Evolutionary conservation across 2,113 vertebrate species (phyloP).

Genomic region (Pithys albifrons): DNA sequence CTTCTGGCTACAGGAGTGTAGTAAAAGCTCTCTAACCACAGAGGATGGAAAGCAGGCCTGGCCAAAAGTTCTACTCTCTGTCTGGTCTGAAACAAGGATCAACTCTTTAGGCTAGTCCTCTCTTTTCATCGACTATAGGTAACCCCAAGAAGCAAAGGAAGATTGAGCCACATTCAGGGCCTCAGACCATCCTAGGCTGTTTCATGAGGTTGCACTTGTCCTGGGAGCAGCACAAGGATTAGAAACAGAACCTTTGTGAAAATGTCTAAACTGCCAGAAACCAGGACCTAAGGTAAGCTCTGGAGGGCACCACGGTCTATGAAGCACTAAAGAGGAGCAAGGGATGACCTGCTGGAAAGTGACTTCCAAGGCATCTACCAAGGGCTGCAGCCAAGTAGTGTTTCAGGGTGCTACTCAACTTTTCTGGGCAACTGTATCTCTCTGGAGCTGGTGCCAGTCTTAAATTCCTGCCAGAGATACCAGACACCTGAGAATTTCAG

Average conservation of each 20-base stretch:
- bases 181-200: not conserved
- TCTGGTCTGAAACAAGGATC: rapidly evolving
- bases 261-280: not conserved
- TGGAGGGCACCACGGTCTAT: not conserved
- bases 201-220: not conserved
- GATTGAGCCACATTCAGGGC: not conserved
- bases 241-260: not conserved
- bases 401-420: not conserved
- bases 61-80: not conserved
- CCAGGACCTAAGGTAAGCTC: not conserved
- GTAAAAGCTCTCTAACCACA: not conserved
- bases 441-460: not conserved
- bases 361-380: constrained; percentile 38
- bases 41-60: not conserved
- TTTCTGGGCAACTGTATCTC: not conserved
- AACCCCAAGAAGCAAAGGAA: not conserved
- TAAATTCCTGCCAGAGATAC: not conserved
- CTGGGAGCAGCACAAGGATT: not conserved
- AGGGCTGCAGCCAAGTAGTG: not conserved
- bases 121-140: not conserved
- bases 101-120: not conserved
- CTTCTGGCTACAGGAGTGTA: not conserved
- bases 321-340: not conserved
- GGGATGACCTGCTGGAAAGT: not conserved
- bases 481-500: constrained; percentile 24